A percentile compares a stretch with the other conserved stretches of the same genome.
These are phyloP conservation scores for Sebastiscus tertius DNA, from an alignment of 2,797 vertebrate genomes.

Conservation along the genomic window DNA sequence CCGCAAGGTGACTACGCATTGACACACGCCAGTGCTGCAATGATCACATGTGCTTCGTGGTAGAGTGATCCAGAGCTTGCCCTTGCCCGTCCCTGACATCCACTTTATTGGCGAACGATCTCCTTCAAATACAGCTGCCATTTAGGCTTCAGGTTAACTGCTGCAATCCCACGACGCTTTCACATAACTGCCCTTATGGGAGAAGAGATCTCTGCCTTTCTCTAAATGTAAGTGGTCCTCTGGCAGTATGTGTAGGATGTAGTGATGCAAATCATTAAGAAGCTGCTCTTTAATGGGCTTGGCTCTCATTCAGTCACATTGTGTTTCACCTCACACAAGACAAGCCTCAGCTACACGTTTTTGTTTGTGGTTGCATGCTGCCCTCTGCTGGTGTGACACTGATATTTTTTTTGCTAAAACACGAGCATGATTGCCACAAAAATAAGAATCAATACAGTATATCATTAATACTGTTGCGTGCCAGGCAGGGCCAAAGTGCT, in stretches of 20 bases:
- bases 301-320: slow-evolving; percentile 10
- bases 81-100: slow-evolving; percentile 60
- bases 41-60: slow-evolving; percentile 24
- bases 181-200: slow-evolving; percentile 42
- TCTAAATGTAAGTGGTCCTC: slow-evolving; percentile 37
- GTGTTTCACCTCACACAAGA: slow-evolving; percentile 3
- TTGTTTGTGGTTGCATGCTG: slow-evolving; percentile 39
- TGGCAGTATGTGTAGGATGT: slow-evolving; percentile 10
- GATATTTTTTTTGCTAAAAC: background rate
- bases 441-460: background rate
- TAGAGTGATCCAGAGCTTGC: slow-evolving; percentile 40
- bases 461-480: background rate
- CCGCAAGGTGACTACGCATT: slow-evolving; percentile 32
- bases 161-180: slow-evolving; percentile 27
- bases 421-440: background rate
- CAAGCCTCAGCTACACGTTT: background rate
- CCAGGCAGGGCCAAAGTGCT: too few species aligned
- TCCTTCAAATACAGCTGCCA: slow-evolving; percentile 31
- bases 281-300: slow-evolving; percentile 2
- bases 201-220: slow-evolving; percentile 42
- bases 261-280: slow-evolving; percentile 34
- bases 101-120: slow-evolving; percentile 51
- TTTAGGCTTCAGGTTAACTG: slow-evolving; percentile 60
- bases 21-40: slow-evolving; percentile 25
- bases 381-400: slow-evolving; percentile 64